A percentile compares a stretch with the other conserved stretches of the same genome.
phyloP scores from a whole-genome alignment of 2,113 vertebrate species.

The Gasterosteus aculeatus region DNA sequence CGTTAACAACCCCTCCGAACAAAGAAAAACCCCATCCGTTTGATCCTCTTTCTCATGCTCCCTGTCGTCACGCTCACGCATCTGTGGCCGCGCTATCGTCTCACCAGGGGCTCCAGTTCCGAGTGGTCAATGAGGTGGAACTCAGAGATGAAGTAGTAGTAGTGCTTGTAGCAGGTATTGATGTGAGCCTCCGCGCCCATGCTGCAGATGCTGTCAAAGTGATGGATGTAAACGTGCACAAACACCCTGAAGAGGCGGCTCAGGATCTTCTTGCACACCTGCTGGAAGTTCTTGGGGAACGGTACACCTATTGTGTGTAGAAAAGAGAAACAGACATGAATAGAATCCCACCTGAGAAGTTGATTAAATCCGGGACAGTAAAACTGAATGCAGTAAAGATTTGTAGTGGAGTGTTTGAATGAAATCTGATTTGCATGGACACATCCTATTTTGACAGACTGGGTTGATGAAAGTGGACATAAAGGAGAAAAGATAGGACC shows the following conservation, averaged over 20 bases:
- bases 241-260: slow-evolving; percentile 97
- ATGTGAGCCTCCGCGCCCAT: slow-evolving; percentile 97
- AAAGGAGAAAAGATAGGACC: not conserved
- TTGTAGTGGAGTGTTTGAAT: not conserved
- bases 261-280: slow-evolving; percentile 97
- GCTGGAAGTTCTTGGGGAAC: slow-evolving; percentile 98
- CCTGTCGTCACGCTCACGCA: slow-evolving; percentile 18
- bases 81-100: slow-evolving; percentile 45
- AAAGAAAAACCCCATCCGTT: slow-evolving; percentile 8
- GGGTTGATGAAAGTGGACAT: not conserved
- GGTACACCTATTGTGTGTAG: slow-evolving; percentile 85
- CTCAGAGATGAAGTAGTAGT: slow-evolving; percentile 97
- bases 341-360: not conserved
- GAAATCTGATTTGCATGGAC: not conserved
- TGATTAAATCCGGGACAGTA: not conserved
- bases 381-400: not conserved
- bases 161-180: slow-evolving; percentile 99
- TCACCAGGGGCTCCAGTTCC: slow-evolving; percentile 95
- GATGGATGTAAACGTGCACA: slow-evolving; percentile 98
- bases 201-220: slow-evolving; percentile 95
- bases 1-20: not conserved
- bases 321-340: not conserved
- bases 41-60: not conserved
- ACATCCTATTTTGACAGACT: not conserved
- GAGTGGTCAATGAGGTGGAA: slow-evolving; percentile 94